Evolutionary conservation across 30 jellyfish, hydroid and myxozoan genomes (phyloP), one percentile per base, ranked within the genome.

Genomic region (Phacellophora camtschatica): DNA sequence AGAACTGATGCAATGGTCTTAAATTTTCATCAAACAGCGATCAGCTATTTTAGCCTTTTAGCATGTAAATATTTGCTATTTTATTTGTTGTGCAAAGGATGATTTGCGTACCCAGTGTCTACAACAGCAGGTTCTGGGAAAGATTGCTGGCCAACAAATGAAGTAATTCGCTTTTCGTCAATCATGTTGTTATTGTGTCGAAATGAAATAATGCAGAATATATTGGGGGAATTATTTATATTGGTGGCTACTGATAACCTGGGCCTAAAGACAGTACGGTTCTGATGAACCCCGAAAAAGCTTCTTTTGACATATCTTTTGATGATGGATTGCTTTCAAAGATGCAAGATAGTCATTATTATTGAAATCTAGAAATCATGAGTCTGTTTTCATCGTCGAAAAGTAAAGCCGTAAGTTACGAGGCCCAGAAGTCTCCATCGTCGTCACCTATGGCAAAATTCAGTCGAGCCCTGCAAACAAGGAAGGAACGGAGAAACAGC

Each of bases 101-200:
- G 53, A 37, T 73, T 73, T 73, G 86, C 72, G 2, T 25, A 22
- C 13, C 32, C 15, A 23, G 33, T 73, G 86, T 73, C 75, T 51
- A 53, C 46, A 50, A 50, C 55, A 51, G 86, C 86, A 50, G 86
- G 86, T 73, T n/a, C n/a, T n/a, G n/a, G n/a, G n/a, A n/a, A n/a
- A n/a, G n/a, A n/a, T 20, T 45, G 46, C 20, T 42, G 8, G 24
- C 23, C 79, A 65, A 61, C 30, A 34, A 65, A 65, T 5, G 64
- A 25, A 49, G 29, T 25, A 49, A 15, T 15, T 15, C n/a, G 64
- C n/a, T 3, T 12, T 49, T 12, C 64, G 22, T 12, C 2, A 49
- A 25, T 15, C n/a, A n/a, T n/a, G n/a, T n/a, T n/a, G n/a, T n/a
- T n/a, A n/a, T n/a, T n/a, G n/a, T n/a, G n/a, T n/a, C n/a, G n/a